Evolutionary conservation across 2,797 vertebrate species (phyloP).

Genomic region (Sciurus carolinensis): DNA sequence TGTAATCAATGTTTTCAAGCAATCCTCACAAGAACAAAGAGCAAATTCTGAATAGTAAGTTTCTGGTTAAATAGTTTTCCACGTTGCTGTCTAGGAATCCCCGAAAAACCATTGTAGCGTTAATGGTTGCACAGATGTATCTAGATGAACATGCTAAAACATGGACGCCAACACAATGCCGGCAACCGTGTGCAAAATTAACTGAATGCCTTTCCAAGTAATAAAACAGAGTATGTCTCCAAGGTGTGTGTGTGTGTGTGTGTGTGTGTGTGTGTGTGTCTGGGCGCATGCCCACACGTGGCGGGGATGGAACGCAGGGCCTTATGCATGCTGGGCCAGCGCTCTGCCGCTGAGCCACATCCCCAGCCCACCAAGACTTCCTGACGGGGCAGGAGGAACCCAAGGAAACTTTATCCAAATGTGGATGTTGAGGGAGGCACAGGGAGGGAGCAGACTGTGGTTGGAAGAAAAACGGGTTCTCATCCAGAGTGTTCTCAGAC

Average conservation of each 20-base stretch:
- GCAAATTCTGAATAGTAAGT: not conserved
- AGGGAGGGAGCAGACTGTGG: too few species aligned
- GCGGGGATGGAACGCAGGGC: not conserved
- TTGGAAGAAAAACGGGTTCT: not conserved
- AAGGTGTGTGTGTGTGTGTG: too few species aligned
- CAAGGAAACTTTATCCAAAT: not conserved
- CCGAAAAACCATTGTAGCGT: not conserved
- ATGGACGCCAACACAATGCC: rapidly evolving
- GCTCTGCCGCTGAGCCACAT: not conserved
- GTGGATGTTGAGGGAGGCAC: not conserved
- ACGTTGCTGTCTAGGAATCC: not conserved
- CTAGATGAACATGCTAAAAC: not conserved
- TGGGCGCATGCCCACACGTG: too few species aligned
- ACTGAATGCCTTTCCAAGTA: not conserved
- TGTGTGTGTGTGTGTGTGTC: too few species aligned
- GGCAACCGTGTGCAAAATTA: not conserved
- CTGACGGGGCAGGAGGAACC: not conserved
- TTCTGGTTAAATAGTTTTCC: not conserved
- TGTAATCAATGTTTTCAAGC: not conserved
- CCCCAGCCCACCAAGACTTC: not conserved
- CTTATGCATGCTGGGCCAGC: not conserved
- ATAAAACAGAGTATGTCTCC: too few species aligned
- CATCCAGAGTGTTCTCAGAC: not conserved
- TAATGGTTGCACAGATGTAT: not conserved
- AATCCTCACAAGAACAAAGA: not conserved